These are phyloP conservation scores for Bellardia pandia DNA, from an alignment of 2,888 invertebrate species.

Conservation along the genomic window DNA sequence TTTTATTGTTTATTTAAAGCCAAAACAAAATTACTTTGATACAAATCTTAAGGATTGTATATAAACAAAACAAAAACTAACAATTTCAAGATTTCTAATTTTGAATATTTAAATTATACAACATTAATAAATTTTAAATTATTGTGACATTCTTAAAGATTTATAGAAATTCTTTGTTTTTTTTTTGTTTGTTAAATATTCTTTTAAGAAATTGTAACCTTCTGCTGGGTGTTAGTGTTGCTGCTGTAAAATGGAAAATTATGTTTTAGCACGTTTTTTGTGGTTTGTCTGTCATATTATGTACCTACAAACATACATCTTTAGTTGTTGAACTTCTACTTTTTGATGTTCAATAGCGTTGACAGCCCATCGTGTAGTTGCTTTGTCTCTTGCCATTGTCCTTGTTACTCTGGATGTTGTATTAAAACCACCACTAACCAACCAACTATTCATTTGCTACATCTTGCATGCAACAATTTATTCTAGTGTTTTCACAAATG, in stretches of 20 bases:
- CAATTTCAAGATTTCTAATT: not conserved
- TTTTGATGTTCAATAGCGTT: constrained; percentile 55
- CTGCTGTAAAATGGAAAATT: constrained; percentile 43
- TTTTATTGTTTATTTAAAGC: constrained; percentile 21
- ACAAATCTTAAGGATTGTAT: constrained; percentile 1
- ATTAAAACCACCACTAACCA: constrained; percentile 44
- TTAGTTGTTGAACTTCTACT: constrained; percentile 46
- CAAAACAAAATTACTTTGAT: constrained; percentile 16
- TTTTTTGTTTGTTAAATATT: not conserved
- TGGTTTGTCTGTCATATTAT: constrained; percentile 26
- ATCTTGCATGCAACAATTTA: constrained; percentile 57
- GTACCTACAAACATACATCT: not conserved
- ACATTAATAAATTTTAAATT: constrained; percentile 2
- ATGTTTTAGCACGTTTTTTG: constrained; percentile 70
- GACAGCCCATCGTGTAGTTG: constrained; percentile 77
- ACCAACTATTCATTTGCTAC: constrained; percentile 7
- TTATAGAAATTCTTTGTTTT: too few relatives aligned
- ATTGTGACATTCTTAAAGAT: not conserved
- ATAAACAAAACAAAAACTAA: not conserved
- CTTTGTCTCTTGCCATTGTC: constrained; percentile 74
- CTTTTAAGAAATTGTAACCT: constrained; percentile 27
- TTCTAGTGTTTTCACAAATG: not conserved
- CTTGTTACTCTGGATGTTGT: constrained; percentile 45
- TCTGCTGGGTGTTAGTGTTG: constrained; percentile 14
- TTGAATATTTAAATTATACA: constrained; percentile 6